Evolutionary conservation across 2,113 vertebrate genomes (phyloP).

Genomic region (Gila orcuttii): DNA sequence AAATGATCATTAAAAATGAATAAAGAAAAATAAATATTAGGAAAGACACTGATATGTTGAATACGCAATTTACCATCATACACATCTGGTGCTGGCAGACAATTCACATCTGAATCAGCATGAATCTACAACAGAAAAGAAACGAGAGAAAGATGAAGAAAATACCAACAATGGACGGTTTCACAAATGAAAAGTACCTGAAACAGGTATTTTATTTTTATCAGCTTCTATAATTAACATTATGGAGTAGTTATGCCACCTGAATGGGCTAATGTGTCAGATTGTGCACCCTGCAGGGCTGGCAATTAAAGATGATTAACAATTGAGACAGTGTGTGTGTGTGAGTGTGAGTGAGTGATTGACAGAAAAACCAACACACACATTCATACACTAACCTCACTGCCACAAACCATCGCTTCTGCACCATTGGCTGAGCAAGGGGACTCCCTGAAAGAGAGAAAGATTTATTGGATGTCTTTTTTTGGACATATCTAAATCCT

Average conservation of each 20-base stretch:
- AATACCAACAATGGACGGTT: constrained; percentile 19
- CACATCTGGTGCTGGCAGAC: constrained; percentile 30
- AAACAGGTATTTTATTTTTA: constrained; percentile 58
- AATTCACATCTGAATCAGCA: constrained; percentile 38
- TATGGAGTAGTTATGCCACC: constrained; percentile 59
- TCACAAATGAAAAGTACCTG: constrained; percentile 26
- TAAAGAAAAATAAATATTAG: neutral
- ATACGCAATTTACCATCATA: constrained; percentile 28
- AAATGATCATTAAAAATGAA: neutral
- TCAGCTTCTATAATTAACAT: constrained; percentile 58
- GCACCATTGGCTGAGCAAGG: constrained; percentile 30
- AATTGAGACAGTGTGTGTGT: constrained; percentile 49
- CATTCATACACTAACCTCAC: constrained; percentile 49
- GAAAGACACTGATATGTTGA: neutral
- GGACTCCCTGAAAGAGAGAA: constrained; percentile 40
- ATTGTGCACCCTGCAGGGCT: neutral
- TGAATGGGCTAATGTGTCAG: constrained; percentile 56
- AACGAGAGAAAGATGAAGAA: constrained; percentile 5
- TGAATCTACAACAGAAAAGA: constrained; percentile 40
- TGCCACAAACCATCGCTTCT: constrained; percentile 61
- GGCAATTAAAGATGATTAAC: constrained; percentile 52
- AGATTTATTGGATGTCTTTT: constrained; percentile 39
- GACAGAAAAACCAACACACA: constrained; percentile 39
- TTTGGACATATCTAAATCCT: constrained; percentile 37
- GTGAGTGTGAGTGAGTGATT: constrained; percentile 10